phyloP scores from a whole-genome alignment of 2,113 vertebrate genomes.

The Neogobius melanostomus region DNA sequence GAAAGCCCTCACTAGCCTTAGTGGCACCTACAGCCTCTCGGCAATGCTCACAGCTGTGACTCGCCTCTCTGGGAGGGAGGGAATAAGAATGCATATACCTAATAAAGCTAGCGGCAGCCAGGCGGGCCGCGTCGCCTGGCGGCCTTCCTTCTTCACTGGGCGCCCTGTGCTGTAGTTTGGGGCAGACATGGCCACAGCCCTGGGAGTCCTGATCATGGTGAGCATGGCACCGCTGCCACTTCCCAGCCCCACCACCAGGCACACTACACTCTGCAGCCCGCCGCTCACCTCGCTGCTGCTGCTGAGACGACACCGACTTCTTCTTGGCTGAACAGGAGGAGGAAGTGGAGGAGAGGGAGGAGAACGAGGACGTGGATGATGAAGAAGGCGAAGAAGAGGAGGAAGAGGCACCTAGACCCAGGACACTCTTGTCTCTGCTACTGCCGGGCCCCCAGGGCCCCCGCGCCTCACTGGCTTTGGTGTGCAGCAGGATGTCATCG shows the following conservation, averaged over 20 bases:
- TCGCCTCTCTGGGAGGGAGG: slow-evolving; percentile 81
- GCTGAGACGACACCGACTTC: slow-evolving; percentile 80
- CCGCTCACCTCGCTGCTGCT: slow-evolving; percentile 94
- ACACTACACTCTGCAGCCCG: slow-evolving; percentile 64
- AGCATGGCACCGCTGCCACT: slow-evolving; percentile 66
- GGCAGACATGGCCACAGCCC: slow-evolving; percentile 71
- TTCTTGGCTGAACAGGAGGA: slow-evolving; percentile 78
- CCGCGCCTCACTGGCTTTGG: slow-evolving; percentile 90
- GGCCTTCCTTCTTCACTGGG: slow-evolving; percentile 80
- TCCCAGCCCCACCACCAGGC: slow-evolving; percentile 61
- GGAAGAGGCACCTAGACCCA: slow-evolving; percentile 67
- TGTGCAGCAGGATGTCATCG: slow-evolving; percentile 91
- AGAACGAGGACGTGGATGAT: slow-evolving; percentile 77
- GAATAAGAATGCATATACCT: slow-evolving; percentile 87
- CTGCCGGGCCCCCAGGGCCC: slow-evolving; percentile 80
- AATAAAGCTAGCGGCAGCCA: slow-evolving; percentile 83
- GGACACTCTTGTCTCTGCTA: slow-evolving; percentile 85
- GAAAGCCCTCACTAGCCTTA: slow-evolving; percentile 68
- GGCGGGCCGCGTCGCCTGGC: slow-evolving; percentile 75
- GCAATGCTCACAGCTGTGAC: slow-evolving; percentile 82
- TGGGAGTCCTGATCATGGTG: slow-evolving; percentile 70
- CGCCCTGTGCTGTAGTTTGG: slow-evolving; percentile 68
- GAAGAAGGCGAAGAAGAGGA: slow-evolving; percentile 76
- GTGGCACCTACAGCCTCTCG: slow-evolving; percentile 76
- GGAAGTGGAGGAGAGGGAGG: slow-evolving; percentile 74